Conservation (phyloP, 35 echinoderm and acorn worm genomes). For the Lytechinus variegatus region DNA sequence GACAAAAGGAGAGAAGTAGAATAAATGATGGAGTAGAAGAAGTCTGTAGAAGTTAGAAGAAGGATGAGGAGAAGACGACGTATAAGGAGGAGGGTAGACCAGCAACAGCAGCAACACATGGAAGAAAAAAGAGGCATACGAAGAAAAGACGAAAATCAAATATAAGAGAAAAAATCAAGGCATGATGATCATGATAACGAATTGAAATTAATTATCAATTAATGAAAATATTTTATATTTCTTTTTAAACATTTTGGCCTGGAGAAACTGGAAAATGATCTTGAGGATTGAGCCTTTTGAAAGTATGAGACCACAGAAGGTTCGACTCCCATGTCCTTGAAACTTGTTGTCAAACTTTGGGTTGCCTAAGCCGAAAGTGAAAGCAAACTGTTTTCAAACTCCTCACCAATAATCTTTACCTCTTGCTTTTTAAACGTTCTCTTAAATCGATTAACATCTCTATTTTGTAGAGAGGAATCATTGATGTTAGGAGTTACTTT, state of each 20-base stretch:
- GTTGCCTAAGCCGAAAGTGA: not conserved
- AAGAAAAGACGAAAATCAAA: not conserved
- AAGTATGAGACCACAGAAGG: too few relatives aligned
- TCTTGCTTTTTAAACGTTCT: not conserved
- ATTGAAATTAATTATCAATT: not conserved
- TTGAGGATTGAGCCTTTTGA: too few relatives aligned
- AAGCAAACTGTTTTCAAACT: not conserved
- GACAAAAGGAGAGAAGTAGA: too few relatives aligned
- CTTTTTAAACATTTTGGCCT: not conserved
- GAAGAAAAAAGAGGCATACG: not conserved
- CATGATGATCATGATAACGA: not conserved
- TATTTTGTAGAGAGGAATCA: not conserved
- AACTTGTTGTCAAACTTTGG: not conserved
- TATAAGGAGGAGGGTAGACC: not conserved
- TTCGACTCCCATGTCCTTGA: not conserved
- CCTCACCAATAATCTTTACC: not conserved
- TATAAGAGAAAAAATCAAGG: too few relatives aligned
- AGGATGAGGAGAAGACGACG: not conserved
- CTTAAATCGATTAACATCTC: not conserved
- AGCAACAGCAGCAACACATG: not conserved
- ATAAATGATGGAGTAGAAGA: not conserved
- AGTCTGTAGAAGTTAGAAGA: not conserved
- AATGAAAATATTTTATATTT: not conserved
- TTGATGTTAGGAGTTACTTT: not conserved
- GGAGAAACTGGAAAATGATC: not conserved